Percentiles rank a stretch among this genome's conserved stretches.
These are phyloP conservation scores for Nephrotoma appendiculata DNA, from an alignment of 2,888 invertebrate species.

Conservation along the genomic window DNA sequence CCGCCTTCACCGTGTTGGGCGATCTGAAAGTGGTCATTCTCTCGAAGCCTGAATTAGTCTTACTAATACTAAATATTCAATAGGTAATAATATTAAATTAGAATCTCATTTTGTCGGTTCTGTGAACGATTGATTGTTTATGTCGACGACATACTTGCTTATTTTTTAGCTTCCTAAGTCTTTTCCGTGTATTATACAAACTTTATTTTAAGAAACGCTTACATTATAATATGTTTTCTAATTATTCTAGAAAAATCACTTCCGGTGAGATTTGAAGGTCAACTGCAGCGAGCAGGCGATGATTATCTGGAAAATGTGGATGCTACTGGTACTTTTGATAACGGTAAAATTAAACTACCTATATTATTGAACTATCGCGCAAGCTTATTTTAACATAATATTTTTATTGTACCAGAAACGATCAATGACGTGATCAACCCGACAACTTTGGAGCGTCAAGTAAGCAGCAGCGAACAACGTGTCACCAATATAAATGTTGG, in stretches of 20 bases:
- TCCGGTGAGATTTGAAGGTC: neutral
- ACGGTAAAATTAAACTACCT: neutral
- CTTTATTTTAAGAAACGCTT: too few species aligned
- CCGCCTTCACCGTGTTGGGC: too few species aligned
- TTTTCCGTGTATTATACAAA: too few species aligned
- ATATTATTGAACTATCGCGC: neutral
- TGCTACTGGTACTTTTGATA: neutral
- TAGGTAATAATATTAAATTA: too few species aligned
- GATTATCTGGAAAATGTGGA: neutral
- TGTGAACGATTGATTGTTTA: too few species aligned
- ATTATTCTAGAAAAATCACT: neutral
- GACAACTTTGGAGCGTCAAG: neutral
- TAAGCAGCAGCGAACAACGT: neutral
- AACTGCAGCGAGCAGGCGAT: neutral
- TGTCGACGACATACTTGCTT: too few species aligned
- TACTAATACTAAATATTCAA: too few species aligned
- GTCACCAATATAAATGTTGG: conserved; percentile 34
- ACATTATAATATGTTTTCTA: neutral
- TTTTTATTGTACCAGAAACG: neutral
- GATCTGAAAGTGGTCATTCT: too few species aligned
- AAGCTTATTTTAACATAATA: neutral
- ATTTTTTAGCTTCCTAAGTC: too few species aligned
- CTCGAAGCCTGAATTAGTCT: too few species aligned
- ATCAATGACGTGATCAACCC: neutral
- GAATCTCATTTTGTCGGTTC: too few species aligned